phyloP scores from a whole-genome alignment of 2,888 invertebrate genomes.

The Chymomyza procnemis region DNA sequence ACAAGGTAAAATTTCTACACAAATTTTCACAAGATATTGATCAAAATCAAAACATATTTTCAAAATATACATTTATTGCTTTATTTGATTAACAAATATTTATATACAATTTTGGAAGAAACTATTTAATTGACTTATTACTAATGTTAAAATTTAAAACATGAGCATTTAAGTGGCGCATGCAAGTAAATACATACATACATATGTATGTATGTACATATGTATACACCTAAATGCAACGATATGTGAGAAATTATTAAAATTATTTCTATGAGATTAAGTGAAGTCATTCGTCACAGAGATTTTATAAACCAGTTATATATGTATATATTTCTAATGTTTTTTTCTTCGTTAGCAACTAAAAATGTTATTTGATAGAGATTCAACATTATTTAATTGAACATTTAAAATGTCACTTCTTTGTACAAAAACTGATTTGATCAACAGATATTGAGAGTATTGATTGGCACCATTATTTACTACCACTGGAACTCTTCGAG shows the following conservation, averaged over 20 bases:
- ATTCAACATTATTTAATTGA: not conserved
- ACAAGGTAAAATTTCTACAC: no score
- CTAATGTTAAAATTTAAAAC: not conserved
- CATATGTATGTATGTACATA: not conserved
- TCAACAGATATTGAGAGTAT: slow-evolving; percentile 1
- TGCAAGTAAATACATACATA: not conserved
- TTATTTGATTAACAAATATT: slow-evolving; percentile 38
- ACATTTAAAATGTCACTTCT: not conserved
- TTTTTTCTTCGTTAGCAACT: no score
- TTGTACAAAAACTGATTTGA: not conserved
- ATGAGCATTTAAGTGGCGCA: not conserved
- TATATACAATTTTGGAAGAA: slow-evolving; percentile 27
- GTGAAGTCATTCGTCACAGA: no score
- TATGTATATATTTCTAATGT: no score
- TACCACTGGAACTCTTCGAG: slow-evolving; percentile 58
- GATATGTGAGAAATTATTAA: no score
- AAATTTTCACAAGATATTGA: no score
- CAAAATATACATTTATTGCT: slow-evolving; percentile 36
- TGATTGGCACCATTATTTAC: slow-evolving; percentile 20
- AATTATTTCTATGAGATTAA: no score
- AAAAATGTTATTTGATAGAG: not conserved
- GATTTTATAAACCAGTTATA: no score
- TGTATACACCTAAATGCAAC: not conserved
- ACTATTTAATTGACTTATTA: not conserved
- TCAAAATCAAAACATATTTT: not conserved